Conservation (phyloP, 92 coral and sea anemone genomes). For the Zoanthus solanderi region DNA sequence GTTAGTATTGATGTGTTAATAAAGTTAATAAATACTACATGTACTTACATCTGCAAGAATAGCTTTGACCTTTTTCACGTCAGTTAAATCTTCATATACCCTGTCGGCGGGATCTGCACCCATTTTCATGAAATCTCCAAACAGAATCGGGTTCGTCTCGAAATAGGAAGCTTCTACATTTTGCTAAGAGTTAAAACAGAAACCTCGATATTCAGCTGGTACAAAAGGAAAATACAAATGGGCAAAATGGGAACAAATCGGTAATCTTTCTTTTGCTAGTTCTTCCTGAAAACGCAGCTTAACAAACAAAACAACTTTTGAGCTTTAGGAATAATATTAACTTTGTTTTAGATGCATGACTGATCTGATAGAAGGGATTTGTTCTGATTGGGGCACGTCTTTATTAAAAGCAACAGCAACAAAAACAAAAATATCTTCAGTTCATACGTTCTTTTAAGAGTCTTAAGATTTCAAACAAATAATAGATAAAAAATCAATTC, state of each 20-base stretch:
- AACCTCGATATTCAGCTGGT: not conserved
- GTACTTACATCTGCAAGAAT: constrained; percentile 90
- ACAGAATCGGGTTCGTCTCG: constrained; percentile 89
- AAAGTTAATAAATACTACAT: not conserved
- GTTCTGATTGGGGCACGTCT: too few relatives aligned
- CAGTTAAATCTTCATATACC: constrained; percentile 90
- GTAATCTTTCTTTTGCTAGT: too few relatives aligned
- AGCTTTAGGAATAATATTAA: too few relatives aligned
- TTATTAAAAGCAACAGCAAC: not conserved
- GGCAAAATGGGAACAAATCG: too few relatives aligned
- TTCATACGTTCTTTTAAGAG: not conserved
- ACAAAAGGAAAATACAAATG: not conserved
- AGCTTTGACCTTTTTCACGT: constrained; percentile 84
- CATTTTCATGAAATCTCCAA: constrained; percentile 99
- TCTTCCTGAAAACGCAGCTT: too few relatives aligned
- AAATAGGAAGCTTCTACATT: constrained; percentile 81
- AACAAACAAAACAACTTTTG: too few relatives aligned
- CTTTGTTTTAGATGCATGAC: too few relatives aligned
- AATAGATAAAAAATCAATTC: not conserved
- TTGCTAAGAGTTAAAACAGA: not conserved
- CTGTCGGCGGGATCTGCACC: constrained; percentile 95
- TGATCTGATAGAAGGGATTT: too few relatives aligned
- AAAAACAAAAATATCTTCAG: not conserved
- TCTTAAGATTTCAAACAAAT: not conserved
- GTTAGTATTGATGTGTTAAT: too few relatives aligned